Percentiles rank a stretch among this genome's conserved stretches.
These are phyloP conservation scores for Gonioctena quinquepunctata DNA, from an alignment of 1,140 invertebrate species.

Conservation along the genomic window DNA sequence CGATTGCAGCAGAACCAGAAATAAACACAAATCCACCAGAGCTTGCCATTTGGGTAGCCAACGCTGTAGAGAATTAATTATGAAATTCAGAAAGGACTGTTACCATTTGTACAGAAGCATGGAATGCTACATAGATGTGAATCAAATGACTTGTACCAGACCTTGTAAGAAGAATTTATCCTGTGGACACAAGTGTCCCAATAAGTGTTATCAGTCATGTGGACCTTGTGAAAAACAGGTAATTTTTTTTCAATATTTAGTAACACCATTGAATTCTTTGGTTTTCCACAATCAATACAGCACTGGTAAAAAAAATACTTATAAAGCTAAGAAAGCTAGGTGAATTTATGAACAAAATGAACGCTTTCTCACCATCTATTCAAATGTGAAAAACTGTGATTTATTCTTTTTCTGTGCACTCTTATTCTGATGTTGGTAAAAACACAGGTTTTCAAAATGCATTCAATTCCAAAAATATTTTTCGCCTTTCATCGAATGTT, in stretches of 20 bases:
- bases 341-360: background rate
- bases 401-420: background rate
- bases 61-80: constrained; percentile 54
- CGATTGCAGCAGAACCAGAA: constrained; percentile 48
- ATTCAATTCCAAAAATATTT: too few relatives aligned
- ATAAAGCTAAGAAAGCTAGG: background rate
- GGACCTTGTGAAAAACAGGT: background rate
- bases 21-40: constrained; percentile 57
- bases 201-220: background rate
- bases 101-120: constrained; percentile 54
- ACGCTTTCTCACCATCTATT: background rate
- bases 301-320: background rate
- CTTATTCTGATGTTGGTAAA: too few relatives aligned
- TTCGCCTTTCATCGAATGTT: too few relatives aligned
- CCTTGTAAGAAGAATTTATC: constrained; percentile 56
- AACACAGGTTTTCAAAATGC: too few relatives aligned
- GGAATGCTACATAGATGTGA: constrained; percentile 52
- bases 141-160: constrained; percentile 52
- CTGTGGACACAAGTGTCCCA: constrained; percentile 56
- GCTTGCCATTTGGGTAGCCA: constrained; percentile 59
- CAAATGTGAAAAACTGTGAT: background rate
- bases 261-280: too few relatives aligned
- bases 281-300: too few relatives aligned
- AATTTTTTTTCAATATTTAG: too few relatives aligned
- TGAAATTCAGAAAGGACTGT: constrained; percentile 56